Evolutionary conservation across 2,888 invertebrate species (phyloP), one percentile per base, ranked within the genome.

Genomic region (Drosophila percnosoma): DNA sequence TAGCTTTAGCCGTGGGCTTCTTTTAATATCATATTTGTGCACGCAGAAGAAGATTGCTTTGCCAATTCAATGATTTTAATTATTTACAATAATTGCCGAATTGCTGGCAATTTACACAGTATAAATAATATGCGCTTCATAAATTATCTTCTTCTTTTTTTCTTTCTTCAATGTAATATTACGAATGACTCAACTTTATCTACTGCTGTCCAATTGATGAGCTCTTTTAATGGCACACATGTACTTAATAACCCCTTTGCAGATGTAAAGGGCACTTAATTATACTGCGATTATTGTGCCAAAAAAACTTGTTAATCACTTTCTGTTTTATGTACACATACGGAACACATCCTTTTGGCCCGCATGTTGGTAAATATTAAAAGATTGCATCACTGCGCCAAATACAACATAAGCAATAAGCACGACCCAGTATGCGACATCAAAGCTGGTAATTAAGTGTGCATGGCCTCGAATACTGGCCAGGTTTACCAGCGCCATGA

Each of bases 361-460:
- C 36, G 71, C 58, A 68, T 68, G 18, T 36, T 18, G 13, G 54
- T 40, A 54, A 42, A 55, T 63, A 66, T 84, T 65, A 76, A 82
- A 55, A 62, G 78, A 70, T 81, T 61, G 78, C 75, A 76, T 72
- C 59, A 75, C 57, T 73, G 69, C 68, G 68, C 65, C 76, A 81
- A 89, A 89, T 73, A 87, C 83, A 81, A 57, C 65, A 75, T 77
- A 64, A 69, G 53, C 66, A 68, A 60, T 72, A 65, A 42, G 45
- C 64, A 66, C 55, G 75, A 65, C 49, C 67, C 59, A 54, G 45
- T 24, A 60, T 48, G 58, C 59, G 62, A 73, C 77, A 65, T 79
- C 61, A 79, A 81, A 81, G 73, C 55, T 80, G 75, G 60, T 42
- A 58, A 63, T 69, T 10, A 75, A 84, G 85, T 82, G 85, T 68